These are phyloP conservation scores for Heliconius hewitsoni DNA, from an alignment of 1,140 invertebrate genomes.

Conservation along the genomic window DNA sequence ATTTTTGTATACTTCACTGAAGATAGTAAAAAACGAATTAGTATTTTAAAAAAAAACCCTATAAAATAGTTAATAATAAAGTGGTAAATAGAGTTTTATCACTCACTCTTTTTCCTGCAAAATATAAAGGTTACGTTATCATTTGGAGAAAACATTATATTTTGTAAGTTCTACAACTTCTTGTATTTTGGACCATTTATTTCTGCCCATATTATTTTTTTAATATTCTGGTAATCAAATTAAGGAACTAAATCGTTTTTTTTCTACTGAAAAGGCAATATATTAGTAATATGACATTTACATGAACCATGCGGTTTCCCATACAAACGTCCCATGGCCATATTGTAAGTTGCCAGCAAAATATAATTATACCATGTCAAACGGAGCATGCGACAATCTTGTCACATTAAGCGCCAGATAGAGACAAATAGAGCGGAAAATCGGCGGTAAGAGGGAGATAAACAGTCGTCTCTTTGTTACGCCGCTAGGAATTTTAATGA, in stretches of 20 bases:
- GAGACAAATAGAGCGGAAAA: slow-evolving; percentile 79
- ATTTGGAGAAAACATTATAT: too few relatives aligned
- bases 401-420: slow-evolving; percentile 75
- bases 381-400: slow-evolving; percentile 71
- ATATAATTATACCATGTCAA: slow-evolving; percentile 50
- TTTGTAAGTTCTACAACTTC: too few relatives aligned
- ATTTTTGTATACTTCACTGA: too few relatives aligned
- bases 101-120: too few relatives aligned
- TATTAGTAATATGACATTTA: not conserved
- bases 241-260: not conserved
- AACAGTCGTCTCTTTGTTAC: slow-evolving; percentile 63
- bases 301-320: not conserved
- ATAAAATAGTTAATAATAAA: too few relatives aligned
- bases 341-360: slow-evolving; percentile 36
- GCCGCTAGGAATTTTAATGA: slow-evolving; percentile 71
- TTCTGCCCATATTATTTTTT: too few relatives aligned
- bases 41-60: too few relatives aligned
- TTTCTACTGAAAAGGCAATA: not conserved
- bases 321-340: slow-evolving; percentile 22
- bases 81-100: too few relatives aligned
- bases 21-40: too few relatives aligned
- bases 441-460: slow-evolving; percentile 62
- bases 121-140: too few relatives aligned
- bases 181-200: not conserved
- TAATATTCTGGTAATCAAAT: too few relatives aligned